A percentile compares a stretch with the other conserved stretches of the same genome.
Conservation (phyloP, 2,113 vertebrate species). For the Sisor rabdophorus region DNA sequence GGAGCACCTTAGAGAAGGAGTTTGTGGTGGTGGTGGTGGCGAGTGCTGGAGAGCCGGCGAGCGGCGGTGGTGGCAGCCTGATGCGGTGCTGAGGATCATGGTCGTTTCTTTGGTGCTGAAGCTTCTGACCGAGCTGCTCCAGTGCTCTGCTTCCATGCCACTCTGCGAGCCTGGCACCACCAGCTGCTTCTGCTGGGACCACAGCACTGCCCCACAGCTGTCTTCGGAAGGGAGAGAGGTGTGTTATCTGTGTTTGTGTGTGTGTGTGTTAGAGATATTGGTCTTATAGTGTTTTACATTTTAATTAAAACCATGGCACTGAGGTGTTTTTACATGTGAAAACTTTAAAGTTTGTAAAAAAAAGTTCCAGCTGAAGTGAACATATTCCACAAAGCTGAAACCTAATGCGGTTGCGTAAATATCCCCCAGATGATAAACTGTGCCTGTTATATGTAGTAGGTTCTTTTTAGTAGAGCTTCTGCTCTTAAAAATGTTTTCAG, state of each 20-base stretch:
- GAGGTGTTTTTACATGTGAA: not conserved
- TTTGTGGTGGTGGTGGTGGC: slow-evolving; percentile 24
- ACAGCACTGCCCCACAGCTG: slow-evolving; percentile 46
- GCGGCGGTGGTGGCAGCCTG: slow-evolving; percentile 21
- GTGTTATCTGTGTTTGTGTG: slow-evolving; percentile 16
- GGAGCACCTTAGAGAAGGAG: slow-evolving; percentile 1
- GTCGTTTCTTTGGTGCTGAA: slow-evolving; percentile 66
- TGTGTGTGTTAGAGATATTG: not conserved
- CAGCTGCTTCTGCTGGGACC: slow-evolving; percentile 62
- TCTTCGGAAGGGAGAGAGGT: slow-evolving; percentile 66
- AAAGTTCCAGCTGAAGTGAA: not conserved
- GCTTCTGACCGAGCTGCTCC: slow-evolving; percentile 65
- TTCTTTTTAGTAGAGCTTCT: slow-evolving; percentile 17
- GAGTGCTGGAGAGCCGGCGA: slow-evolving; percentile 19
- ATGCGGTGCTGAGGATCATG: slow-evolving; percentile 67
- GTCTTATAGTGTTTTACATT: not conserved
- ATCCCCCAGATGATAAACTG: not conserved
- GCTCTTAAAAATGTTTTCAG: slow-evolving; percentile 22
- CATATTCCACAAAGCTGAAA: not conserved
- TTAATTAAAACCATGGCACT: not conserved
- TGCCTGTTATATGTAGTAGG: not conserved
- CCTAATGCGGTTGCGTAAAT: not conserved
- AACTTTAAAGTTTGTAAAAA: not conserved
- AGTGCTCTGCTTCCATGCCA: slow-evolving; percentile 65
- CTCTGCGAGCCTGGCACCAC: slow-evolving; percentile 58